Evolutionary conservation across 37 sponge, comb jelly and placozoan genomes (phyloP), one percentile per base, ranked within the genome.

Genomic region (Haliclona indistincta): DNA sequence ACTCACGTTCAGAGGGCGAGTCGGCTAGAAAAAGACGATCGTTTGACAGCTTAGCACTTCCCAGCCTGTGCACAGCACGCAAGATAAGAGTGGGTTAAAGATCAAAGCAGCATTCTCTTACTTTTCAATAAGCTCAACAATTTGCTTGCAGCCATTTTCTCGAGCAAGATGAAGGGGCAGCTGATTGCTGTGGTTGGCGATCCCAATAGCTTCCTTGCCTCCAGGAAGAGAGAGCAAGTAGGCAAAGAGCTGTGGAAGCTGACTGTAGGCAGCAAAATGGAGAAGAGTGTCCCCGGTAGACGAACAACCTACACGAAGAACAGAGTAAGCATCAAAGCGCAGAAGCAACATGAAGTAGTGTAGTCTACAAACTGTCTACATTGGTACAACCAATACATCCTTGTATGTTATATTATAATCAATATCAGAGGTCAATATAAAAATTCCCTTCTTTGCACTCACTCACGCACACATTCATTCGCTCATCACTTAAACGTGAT

Each of bases 261-360:
- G 29, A 38, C 75, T 75, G 6, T 68, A 51, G 2, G 81, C 75
- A 25, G 87, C 81, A 68, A 87, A 81, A 64, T 87, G 87, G 17
- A 87, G 81, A 23, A 87, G 68, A 28, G 87, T 87, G 54, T 70
- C 56, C 34, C 45, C 2, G 67, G 70, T 0, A 68, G 38, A 38
- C n/a, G n/a, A n/a, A n/a, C n/a, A n/a, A n/a, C n/a, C n/a, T n/a
- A 60, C 62, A 8, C 62, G 30, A 29, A 34, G 32, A 60, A 60
- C 30, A 33, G 62, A 60, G 62, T 60, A 60, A 34, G 62, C 62
- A 60, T 60, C 62, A 60, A 60, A 60, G 10, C 33, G 30, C 62
- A 60, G 62, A 60, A 60, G 62, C 62, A 60, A 34, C 32, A 60
- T 60, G 62, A n/a, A n/a, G n/a, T n/a, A n/a, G n/a, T n/a, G n/a